A percentile compares a stretch with the other conserved stretches of the same genome.
Conservation (phyloP, 2,888 invertebrate species). For the Lycocerus yunnanus region DNA sequence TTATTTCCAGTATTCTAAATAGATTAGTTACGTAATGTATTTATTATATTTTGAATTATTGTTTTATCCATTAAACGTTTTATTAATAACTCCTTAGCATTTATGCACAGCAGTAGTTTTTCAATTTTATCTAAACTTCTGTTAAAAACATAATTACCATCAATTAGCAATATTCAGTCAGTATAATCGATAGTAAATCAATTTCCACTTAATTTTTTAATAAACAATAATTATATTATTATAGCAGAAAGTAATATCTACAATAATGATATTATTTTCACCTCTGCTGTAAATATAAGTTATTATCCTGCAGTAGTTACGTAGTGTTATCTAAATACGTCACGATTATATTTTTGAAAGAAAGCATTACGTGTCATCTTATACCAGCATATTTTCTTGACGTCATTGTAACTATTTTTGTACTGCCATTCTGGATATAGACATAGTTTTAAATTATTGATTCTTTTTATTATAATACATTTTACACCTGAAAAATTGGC, state of each 20-base stretch:
- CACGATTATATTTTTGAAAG: background rate
- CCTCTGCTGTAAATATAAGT: background rate
- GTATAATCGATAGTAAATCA: background rate
- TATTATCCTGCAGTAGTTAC: slow-evolving; percentile 1
- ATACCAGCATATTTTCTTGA: slow-evolving; percentile 21
- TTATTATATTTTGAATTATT: background rate
- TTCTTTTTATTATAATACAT: slow-evolving; percentile 18
- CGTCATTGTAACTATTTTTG: slow-evolving; percentile 27
- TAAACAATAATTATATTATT: too few relatives aligned
- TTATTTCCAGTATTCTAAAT: background rate
- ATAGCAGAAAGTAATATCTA: too few relatives aligned
- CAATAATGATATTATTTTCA: background rate
- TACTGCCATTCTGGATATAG: slow-evolving; percentile 8
- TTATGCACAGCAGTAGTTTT: background rate
- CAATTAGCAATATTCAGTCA: too few relatives aligned
- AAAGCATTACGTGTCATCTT: slow-evolving; percentile 16
- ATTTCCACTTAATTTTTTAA: background rate
- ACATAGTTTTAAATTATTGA: slow-evolving; percentile 16
- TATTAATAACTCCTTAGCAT: background rate
- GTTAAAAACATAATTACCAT: background rate
- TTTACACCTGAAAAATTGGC: slow-evolving; percentile 21
- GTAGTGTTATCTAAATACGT: background rate
- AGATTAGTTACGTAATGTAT: background rate
- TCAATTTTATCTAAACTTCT: background rate
- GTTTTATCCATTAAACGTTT: background rate